A percentile compares a stretch with the other conserved stretches of the same genome.
These are phyloP conservation scores for Leptinotarsa defecta DNA, from an alignment of 1,140 invertebrate genomes.

Conservation along the genomic window DNA sequence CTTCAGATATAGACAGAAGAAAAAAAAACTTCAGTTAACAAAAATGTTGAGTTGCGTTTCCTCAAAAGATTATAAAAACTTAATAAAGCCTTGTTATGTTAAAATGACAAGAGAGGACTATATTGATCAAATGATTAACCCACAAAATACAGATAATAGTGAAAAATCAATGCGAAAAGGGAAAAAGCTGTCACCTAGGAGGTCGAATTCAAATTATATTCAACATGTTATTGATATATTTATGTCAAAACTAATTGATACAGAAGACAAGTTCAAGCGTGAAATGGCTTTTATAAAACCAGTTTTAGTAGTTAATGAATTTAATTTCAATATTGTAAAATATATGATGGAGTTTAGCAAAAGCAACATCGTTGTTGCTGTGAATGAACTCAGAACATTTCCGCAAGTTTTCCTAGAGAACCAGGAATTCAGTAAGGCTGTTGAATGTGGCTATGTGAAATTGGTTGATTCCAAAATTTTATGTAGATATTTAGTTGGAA, in stretches of 20 bases:
- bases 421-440: constrained; percentile 7
- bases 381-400: constrained; percentile 3
- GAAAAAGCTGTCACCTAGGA: not conserved
- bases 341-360: constrained; percentile 12
- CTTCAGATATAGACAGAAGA: not conserved
- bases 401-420: not conserved
- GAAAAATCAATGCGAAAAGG: not conserved
- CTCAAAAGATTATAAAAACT: constrained; percentile 6
- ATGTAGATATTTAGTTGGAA: constrained; percentile 1
- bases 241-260: constrained; percentile 6
- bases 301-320: constrained; percentile 18
- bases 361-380: constrained; percentile 30
- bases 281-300: constrained; percentile 28
- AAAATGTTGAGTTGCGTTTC: not conserved
- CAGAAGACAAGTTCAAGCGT: constrained; percentile 13
- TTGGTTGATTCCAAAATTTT: constrained; percentile 10
- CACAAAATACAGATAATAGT: constrained; percentile 2
- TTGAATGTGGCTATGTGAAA: constrained; percentile 22
- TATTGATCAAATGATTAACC: constrained; percentile 1
- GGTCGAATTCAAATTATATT: not conserved
- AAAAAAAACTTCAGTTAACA: not conserved
- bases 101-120: constrained; percentile 10
- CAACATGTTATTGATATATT: not conserved
- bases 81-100: constrained; percentile 25
- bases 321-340: constrained; percentile 11